These are phyloP conservation scores for Agelas oroides DNA, from an alignment of 37 sponge, comb jelly and placozoan species.

Conservation along the genomic window DNA sequence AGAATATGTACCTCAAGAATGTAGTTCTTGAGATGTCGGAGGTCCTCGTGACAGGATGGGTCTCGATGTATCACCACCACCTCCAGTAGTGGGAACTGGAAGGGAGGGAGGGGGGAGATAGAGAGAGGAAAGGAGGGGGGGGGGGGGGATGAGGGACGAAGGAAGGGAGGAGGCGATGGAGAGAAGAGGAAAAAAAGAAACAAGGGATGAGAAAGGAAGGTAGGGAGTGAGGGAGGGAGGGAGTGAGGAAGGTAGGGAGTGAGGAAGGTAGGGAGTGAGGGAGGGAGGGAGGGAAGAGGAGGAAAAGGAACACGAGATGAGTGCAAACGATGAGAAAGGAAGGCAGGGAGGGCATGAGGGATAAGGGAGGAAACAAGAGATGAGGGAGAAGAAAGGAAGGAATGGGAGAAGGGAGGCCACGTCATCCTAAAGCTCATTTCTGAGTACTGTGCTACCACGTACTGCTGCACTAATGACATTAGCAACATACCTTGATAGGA, in stretches of 20 bases:
- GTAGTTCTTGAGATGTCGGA: slow-evolving; percentile 72
- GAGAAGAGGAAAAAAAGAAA: no score
- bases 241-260: background rate
- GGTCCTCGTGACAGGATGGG: slow-evolving; percentile 56
- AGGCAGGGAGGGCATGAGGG: background rate
- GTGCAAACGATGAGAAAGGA: no score
- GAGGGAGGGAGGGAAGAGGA: background rate
- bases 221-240: background rate
- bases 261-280: background rate
- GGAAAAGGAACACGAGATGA: no score
- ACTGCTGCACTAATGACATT: background rate
- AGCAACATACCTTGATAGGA: slow-evolving; percentile 83
- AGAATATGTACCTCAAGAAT: slow-evolving; percentile 86
- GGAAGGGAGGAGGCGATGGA: background rate
- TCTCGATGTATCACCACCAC: slow-evolving; percentile 91
- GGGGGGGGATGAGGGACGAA: no score
- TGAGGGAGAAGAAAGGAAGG: no score
- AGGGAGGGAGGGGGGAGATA: no score
- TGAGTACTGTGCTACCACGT: no score
- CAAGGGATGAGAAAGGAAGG: background rate
- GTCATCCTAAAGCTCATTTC: no score
- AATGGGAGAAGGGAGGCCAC: no score
- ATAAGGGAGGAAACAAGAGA: background rate
- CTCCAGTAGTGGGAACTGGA: slow-evolving; percentile 88
- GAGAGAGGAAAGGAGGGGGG: no score